phyloP scores from a whole-genome alignment of 2,888 invertebrate genomes.

The Rhyacophila evoluta region DNA sequence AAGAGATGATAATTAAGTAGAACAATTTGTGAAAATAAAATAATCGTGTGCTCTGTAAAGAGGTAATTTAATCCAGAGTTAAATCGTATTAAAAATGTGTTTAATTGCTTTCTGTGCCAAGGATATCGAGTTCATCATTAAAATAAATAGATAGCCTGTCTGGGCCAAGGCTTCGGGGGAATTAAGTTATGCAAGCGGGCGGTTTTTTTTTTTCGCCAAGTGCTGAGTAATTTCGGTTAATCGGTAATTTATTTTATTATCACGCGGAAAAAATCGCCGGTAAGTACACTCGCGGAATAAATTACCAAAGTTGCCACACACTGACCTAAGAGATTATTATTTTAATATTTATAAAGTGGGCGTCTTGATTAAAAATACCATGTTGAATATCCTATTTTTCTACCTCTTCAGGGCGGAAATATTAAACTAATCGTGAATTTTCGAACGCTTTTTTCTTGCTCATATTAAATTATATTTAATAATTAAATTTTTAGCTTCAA shows the following conservation, averaged over 20 bases:
- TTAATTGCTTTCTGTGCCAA: background rate
- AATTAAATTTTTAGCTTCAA: too few relatives aligned
- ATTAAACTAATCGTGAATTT: too few relatives aligned
- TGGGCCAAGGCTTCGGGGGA: background rate
- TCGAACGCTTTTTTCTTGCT: too few relatives aligned
- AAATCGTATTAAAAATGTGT: too few relatives aligned
- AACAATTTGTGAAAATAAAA: too few relatives aligned
- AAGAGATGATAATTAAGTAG: too few relatives aligned
- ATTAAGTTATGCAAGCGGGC: conserved; percentile 1
- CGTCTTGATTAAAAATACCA: too few relatives aligned
- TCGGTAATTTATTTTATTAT: conserved; percentile 1
- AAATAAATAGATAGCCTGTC: background rate
- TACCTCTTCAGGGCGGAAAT: too few relatives aligned
- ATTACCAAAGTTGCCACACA: background rate
- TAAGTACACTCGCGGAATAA: background rate
- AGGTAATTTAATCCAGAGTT: too few relatives aligned
- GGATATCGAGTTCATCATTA: conserved; percentile 2
- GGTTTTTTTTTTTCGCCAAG: background rate
- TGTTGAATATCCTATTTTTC: too few relatives aligned
- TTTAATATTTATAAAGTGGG: background rate
- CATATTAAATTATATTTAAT: too few relatives aligned
- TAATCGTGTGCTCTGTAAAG: too few relatives aligned
- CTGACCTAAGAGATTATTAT: background rate
- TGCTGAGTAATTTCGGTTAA: background rate
- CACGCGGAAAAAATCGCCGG: background rate